A percentile compares a stretch with the other conserved stretches of the same genome.
phyloP scores from a whole-genome alignment of 2,888 invertebrate genomes.

The Eilema griseolum region DNA sequence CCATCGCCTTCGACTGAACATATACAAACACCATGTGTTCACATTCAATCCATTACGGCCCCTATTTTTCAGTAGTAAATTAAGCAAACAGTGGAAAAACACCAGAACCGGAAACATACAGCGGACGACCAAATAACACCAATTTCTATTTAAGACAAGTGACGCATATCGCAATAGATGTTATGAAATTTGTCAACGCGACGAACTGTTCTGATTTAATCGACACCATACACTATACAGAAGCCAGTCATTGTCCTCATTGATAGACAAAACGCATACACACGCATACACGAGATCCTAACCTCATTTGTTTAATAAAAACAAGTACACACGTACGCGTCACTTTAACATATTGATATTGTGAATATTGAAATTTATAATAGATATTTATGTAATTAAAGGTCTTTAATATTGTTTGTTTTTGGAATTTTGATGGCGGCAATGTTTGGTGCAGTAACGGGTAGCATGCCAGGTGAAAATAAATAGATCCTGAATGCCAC shows the following conservation, averaged over 20 bases:
- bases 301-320: conserved; percentile 13
- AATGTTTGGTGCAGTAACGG: neutral
- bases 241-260: conserved; percentile 1
- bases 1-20: conserved; percentile 93
- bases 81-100: conserved; percentile 8
- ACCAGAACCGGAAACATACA: no score
- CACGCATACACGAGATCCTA: neutral
- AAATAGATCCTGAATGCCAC: no score
- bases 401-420: neutral
- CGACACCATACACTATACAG: conserved; percentile 1
- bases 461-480: neutral
- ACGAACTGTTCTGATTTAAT: conserved; percentile 5
- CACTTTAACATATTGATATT: neutral
- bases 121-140: conserved; percentile 19
- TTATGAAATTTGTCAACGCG: conserved; percentile 13
- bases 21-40: conserved; percentile 31
- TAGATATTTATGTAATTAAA: conserved; percentile 1
- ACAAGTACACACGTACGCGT: conserved; percentile 8
- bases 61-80: conserved; percentile 8
- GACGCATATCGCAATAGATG: conserved; percentile 11
- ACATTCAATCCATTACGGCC: conserved; percentile 8
- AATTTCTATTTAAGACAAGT: conserved; percentile 17
- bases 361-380: conserved; percentile 10
- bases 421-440: neutral
- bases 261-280: conserved; percentile 1